A percentile compares a stretch with the other conserved stretches of the same genome.
phyloP scores from a whole-genome alignment of 2,797 vertebrate genomes.

The Mormyrops attenuatus region DNA sequence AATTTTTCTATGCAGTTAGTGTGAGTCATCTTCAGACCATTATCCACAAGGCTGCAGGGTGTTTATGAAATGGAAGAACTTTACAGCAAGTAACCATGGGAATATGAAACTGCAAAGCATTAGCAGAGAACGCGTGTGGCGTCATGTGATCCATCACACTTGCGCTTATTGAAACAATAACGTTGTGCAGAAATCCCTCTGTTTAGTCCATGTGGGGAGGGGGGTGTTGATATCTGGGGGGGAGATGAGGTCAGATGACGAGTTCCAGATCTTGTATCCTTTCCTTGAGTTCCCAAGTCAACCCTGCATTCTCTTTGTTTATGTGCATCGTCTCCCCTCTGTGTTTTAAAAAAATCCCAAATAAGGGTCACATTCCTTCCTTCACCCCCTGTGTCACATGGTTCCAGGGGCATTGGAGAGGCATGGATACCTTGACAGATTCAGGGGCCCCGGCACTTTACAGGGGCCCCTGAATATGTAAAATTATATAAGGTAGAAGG shows the following conservation, averaged over 20 bases:
- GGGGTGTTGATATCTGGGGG: not conserved
- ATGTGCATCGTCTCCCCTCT: not conserved
- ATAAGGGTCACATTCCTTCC: not conserved
- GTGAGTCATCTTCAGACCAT: not conserved
- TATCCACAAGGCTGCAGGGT: not conserved
- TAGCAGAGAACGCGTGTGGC: not conserved
- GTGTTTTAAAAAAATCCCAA: not conserved
- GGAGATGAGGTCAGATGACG: not conserved
- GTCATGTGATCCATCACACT: not conserved
- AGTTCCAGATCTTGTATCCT: not conserved
- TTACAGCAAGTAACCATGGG: not conserved
- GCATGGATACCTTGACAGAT: not conserved
- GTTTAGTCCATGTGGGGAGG: not conserved
- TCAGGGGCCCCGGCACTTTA: not conserved
- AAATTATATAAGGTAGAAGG: not conserved
- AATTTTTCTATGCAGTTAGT: not conserved
- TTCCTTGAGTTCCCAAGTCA: not conserved
- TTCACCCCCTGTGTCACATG: not conserved
- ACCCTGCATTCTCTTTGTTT: not conserved
- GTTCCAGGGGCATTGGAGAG: not conserved
- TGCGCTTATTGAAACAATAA: not conserved
- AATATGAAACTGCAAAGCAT: not conserved
- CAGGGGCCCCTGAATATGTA: not conserved
- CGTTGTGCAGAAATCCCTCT: not conserved
- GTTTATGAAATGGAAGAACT: not conserved